Conservation (phyloP, 1,140 invertebrate genomes). For the Drosophila neocordata region DNA sequence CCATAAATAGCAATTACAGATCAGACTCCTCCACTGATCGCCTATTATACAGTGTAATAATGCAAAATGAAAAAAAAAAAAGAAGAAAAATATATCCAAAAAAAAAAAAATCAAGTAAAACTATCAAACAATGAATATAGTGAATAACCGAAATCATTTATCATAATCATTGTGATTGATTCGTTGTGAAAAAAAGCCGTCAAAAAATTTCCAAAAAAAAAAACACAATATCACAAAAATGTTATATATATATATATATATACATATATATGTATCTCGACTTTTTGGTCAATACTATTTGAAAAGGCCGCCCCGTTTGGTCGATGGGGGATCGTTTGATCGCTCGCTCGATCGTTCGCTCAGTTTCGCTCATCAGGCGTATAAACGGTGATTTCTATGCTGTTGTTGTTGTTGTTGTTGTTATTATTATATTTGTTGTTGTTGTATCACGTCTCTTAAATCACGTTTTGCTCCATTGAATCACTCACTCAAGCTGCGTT, state of each 20-base stretch:
- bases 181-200: slow-evolving; percentile 72
- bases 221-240: slow-evolving; percentile 37
- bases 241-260: slow-evolving; percentile 26
- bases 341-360: slow-evolving; percentile 21
- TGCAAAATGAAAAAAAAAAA: slow-evolving; percentile 46
- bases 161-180: slow-evolving; percentile 82
- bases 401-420: too few relatives aligned
- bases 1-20: slow-evolving; percentile 61
- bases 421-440: slow-evolving; percentile 18
- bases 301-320: slow-evolving; percentile 54
- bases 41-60: slow-evolving; percentile 69
- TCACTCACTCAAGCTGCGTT: slow-evolving; percentile 57
- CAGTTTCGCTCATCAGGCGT: slow-evolving; percentile 73
- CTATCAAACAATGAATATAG: slow-evolving; percentile 56
- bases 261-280: too few relatives aligned
- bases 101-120: slow-evolving; percentile 34
- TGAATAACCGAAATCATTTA: slow-evolving; percentile 79
- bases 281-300: slow-evolving; percentile 40
- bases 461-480: slow-evolving; percentile 77
- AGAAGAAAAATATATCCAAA: slow-evolving; percentile 21
- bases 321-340: too few relatives aligned
- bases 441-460: slow-evolving; percentile 69
- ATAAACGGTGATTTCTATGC: slow-evolving; percentile 70
- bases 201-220: slow-evolving; percentile 50
- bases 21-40: slow-evolving; percentile 57